A percentile compares a stretch with the other conserved stretches of the same genome.
These are phyloP conservation scores for Melanotaenia pygmaea DNA, from an alignment of 2,797 vertebrate genomes.

Conservation along the genomic window DNA sequence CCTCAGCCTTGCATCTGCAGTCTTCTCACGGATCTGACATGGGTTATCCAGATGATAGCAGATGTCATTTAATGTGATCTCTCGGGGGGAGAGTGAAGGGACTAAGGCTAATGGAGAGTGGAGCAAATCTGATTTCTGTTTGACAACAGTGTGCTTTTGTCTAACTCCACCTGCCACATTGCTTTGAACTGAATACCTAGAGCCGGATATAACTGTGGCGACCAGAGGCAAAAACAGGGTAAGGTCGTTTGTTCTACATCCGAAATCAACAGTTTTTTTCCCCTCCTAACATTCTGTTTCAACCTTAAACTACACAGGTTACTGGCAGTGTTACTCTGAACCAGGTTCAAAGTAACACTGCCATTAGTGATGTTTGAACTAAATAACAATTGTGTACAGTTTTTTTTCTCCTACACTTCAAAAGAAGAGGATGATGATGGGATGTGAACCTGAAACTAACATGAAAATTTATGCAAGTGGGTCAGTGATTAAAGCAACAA, in stretches of 20 bases:
- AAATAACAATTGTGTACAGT: slow-evolving; percentile 7
- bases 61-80: slow-evolving; percentile 82
- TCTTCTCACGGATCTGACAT: slow-evolving; percentile 66
- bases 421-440: slow-evolving; percentile 1
- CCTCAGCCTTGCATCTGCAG: slow-evolving; percentile 60
- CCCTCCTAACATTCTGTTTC: slow-evolving; percentile 19
- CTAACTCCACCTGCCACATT: slow-evolving; percentile 69
- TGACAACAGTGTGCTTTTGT: slow-evolving; percentile 70
- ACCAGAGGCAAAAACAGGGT: slow-evolving; percentile 28
- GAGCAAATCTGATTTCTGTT: slow-evolving; percentile 79
- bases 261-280: slow-evolving; percentile 11
- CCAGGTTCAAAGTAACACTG: slow-evolving; percentile 1
- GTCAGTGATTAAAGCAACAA: slow-evolving; percentile 27
- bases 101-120: slow-evolving; percentile 75
- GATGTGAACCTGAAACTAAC: slow-evolving; percentile 25
- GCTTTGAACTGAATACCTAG: slow-evolving; percentile 52
- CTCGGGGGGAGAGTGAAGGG: slow-evolving; percentile 55
- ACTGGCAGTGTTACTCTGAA: background rate
- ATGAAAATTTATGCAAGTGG: slow-evolving; percentile 34
- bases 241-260: slow-evolving; percentile 42
- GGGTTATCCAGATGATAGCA: slow-evolving; percentile 79
- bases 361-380: slow-evolving; percentile 22
- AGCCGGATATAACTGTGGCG: slow-evolving; percentile 36
- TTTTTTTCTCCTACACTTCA: background rate
- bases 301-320: slow-evolving; percentile 2